These are phyloP conservation scores for Pionites leucogaster DNA, from an alignment of 2,113 vertebrate species.

Conservation along the genomic window DNA sequence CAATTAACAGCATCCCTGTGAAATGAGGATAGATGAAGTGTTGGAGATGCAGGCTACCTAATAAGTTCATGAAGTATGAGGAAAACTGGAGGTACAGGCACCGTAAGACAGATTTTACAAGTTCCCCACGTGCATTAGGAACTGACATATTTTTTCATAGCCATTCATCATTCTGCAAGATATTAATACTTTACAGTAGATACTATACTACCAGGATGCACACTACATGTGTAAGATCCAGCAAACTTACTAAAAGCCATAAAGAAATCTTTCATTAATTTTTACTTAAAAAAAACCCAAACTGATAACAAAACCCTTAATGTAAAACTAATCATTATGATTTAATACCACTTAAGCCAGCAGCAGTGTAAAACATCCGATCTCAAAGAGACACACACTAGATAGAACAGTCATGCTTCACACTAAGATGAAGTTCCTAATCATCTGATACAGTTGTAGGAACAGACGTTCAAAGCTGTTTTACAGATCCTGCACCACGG, in stretches of 20 bases:
- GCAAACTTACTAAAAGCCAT: background rate
- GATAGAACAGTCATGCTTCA: background rate
- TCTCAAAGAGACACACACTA: background rate
- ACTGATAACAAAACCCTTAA: background rate
- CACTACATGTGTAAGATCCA: background rate
- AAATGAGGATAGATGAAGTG: background rate
- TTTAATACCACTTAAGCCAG: background rate
- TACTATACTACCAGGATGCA: background rate
- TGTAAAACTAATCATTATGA: background rate
- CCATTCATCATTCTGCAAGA: background rate
- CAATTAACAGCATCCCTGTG: background rate
- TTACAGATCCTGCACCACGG: rapidly evolving
- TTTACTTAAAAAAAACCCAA: background rate
- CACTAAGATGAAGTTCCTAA: background rate
- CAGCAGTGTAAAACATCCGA: background rate
- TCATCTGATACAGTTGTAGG: background rate
- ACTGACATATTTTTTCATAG: background rate
- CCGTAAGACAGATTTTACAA: background rate
- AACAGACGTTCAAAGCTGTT: background rate
- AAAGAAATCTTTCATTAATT: background rate
- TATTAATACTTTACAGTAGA: background rate
- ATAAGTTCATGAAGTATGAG: background rate
- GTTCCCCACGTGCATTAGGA: rapidly evolving
- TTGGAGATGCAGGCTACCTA: background rate
- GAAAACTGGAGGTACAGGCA: background rate